A percentile compares a stretch with the other conserved stretches of the same genome.
Evolutionary conservation across 2,888 invertebrate species (phyloP).

Genomic region (Lycaena phlaeas): DNA sequence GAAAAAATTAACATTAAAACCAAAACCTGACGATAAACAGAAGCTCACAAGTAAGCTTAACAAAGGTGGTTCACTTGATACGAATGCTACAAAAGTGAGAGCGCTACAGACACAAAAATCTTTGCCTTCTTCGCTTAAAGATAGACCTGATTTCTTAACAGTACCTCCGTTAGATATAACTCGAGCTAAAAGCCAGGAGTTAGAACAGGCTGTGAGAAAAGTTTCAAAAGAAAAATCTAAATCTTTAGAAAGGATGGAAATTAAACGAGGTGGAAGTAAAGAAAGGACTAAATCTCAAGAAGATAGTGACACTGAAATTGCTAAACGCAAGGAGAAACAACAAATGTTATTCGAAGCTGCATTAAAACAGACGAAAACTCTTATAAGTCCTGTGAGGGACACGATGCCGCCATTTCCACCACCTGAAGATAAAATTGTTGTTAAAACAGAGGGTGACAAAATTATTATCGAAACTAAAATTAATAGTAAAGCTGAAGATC

Average conservation of each 20-base stretch:
- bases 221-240: slow-evolving; percentile 78
- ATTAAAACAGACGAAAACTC: slow-evolving; percentile 81
- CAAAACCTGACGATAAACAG: slow-evolving; percentile 60
- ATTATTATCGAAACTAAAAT: slow-evolving; percentile 82
- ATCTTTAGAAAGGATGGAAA: slow-evolving; percentile 77
- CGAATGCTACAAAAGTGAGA: slow-evolving; percentile 59
- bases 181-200: slow-evolving; percentile 75
- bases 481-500: slow-evolving; percentile 82
- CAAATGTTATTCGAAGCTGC: slow-evolving; percentile 84
- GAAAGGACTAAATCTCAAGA: slow-evolving; percentile 82
- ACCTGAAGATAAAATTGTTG: slow-evolving; percentile 81
- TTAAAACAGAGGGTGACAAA: slow-evolving; percentile 80
- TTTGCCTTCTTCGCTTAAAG: slow-evolving; percentile 66
- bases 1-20: slow-evolving; percentile 56
- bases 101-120: slow-evolving; percentile 69
- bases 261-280: slow-evolving; percentile 70
- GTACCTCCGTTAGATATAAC: slow-evolving; percentile 71
- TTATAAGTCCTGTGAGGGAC: slow-evolving; percentile 82
- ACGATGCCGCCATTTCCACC: slow-evolving; percentile 80
- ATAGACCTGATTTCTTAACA: slow-evolving; percentile 64
- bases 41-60: slow-evolving; percentile 53
- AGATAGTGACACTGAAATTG: slow-evolving; percentile 80
- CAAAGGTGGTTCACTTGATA: slow-evolving; percentile 64
- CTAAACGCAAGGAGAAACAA: slow-evolving; percentile 81
- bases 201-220: slow-evolving; percentile 64